Base-by-base conservation (phyloP, 1,140 invertebrate genomes). In the Ceratitis capitata region DNA sequence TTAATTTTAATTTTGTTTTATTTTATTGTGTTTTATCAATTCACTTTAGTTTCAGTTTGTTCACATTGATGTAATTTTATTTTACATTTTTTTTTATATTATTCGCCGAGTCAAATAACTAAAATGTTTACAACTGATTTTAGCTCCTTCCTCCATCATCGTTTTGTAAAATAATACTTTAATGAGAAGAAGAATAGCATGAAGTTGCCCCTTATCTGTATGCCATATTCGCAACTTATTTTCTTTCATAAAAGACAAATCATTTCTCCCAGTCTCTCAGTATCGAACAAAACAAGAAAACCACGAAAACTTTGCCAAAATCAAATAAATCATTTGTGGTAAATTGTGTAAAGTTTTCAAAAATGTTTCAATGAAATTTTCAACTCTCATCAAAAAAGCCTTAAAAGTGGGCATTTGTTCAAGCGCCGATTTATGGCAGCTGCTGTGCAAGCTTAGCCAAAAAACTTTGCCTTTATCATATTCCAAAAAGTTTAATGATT, bases 401-500 rank as follows among this genome's bases (percentile, higher is more conserved):
- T 10, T 10, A 47, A 10, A 39, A 45, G 19, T 23, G n/a, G 23
- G n/a, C 39, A 78, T 26, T 78, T 45, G 35, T 6, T n/a, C n/a
- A n/a, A 12, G 7, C 23, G 51, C 58, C 0, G 14, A 1, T 19
- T 6, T 78, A 5, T 42, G 39, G 10, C 69, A 78, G 42, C 6
- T 78, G 69, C 19, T 9, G 35, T 0, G 42, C 69, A 45, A 32
- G 45, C 19, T 26, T 23, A 12, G 9, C 14, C 14, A 32, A 32
- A 45, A 78, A 78, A 78, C 69, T 78, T 78, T 78, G 9, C 10
- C 69, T 0, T 69, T n/a, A 32, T 19, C 69, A 78, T 45, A 39
- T 78, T 78, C 39, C 19, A 14, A 47, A 14, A 47, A 78, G n/a
- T 45, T 39, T 78, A 78, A 78, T 78, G 69, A 78, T 78, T 78